These are phyloP conservation scores for Aplocera efformata DNA, from an alignment of 2,888 invertebrate species.

Conservation along the genomic window DNA sequence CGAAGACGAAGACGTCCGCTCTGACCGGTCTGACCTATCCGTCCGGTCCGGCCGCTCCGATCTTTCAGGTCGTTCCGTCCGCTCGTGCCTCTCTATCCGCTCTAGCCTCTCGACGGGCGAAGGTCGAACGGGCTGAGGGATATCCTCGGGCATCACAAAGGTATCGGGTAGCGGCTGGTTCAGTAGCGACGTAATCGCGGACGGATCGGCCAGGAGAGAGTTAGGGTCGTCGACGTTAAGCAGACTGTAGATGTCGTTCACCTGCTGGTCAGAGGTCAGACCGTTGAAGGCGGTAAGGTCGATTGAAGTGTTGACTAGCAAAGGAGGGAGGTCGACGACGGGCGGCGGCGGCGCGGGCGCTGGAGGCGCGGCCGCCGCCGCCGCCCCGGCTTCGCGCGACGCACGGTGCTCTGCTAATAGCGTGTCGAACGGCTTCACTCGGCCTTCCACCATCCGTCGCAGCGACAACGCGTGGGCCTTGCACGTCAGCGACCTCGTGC, in stretches of 20 bases:
- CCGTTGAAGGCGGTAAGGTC: constrained; percentile 61
- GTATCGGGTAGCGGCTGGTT: constrained; percentile 57
- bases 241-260: constrained; percentile 66
- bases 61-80: constrained; percentile 41
- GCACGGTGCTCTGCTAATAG: constrained; percentile 87
- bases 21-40: not conserved
- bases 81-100: constrained; percentile 34
- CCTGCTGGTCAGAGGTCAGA: constrained; percentile 64
- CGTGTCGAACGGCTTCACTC: constrained; percentile 87
- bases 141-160: constrained; percentile 55
- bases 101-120: constrained; percentile 29
- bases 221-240: constrained; percentile 61
- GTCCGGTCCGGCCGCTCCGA: constrained; percentile 41
- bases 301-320: constrained; percentile 59
- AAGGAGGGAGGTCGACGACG: constrained; percentile 48
- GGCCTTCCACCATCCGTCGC: constrained; percentile 84
- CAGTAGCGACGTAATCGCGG: constrained; percentile 59
- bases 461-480: constrained; percentile 85
- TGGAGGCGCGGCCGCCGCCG: constrained; percentile 31
- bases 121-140: constrained; percentile 38
- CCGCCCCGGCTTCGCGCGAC: constrained; percentile 74
- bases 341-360: constrained; percentile 31
- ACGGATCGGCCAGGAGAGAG: constrained; percentile 57
- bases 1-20: constrained; percentile 23
- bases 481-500: constrained; percentile 89